These are phyloP conservation scores for Cephus pulcher DNA, from an alignment of 2,888 invertebrate genomes.

Conservation along the genomic window DNA sequence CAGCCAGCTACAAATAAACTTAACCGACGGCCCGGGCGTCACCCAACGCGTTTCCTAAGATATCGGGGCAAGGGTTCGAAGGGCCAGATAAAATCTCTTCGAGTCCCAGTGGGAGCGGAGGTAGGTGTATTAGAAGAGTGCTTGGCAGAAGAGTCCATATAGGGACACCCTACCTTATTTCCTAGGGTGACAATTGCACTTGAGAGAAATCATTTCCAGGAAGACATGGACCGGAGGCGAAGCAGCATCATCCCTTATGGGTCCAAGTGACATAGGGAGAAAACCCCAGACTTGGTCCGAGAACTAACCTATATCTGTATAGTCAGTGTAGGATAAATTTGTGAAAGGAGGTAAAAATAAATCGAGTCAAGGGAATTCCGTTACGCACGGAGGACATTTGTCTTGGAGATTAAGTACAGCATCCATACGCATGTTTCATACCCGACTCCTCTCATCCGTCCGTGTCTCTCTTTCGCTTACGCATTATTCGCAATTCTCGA, in stretches of 20 bases:
- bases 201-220: neutral
- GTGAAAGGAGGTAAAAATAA: neutral
- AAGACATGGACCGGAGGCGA: neutral
- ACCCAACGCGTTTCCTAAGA: neutral
- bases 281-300: neutral
- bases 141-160: neutral
- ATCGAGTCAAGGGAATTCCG: neutral
- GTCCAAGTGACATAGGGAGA: neutral
- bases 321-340: neutral
- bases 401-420: neutral
- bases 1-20: neutral
- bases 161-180: neutral
- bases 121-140: neutral
- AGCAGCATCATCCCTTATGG: neutral
- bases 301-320: no score
- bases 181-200: neutral
- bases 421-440: neutral
- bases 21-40: neutral
- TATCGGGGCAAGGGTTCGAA: neutral
- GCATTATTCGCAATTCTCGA: neutral
- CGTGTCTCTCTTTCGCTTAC: neutral
- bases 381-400: neutral
- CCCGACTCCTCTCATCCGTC: neutral
- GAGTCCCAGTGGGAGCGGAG: neutral
- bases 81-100: neutral